These are phyloP conservation scores for Agrypnia vestita DNA, from an alignment of 1,140 invertebrate genomes.

Conservation along the genomic window DNA sequence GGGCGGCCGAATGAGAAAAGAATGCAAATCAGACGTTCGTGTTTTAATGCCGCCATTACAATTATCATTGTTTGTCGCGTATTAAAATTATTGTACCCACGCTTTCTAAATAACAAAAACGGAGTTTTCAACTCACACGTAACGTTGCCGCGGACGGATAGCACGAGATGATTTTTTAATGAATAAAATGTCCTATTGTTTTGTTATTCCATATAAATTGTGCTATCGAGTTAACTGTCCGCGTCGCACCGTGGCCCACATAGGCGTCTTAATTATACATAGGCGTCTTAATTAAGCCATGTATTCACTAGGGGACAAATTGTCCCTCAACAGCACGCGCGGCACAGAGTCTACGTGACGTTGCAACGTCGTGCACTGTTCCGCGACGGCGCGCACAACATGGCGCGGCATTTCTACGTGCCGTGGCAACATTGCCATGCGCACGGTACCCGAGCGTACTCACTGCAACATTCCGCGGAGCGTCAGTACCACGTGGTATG, in stretches of 20 bases:
- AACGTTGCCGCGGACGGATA: not conserved
- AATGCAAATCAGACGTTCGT: conserved; percentile 28
- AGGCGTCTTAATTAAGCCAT: too few relatives aligned
- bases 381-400: too few relatives aligned
- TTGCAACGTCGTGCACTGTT: too few relatives aligned
- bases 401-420: too few relatives aligned
- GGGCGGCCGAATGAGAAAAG: conserved; percentile 7
- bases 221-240: not conserved
- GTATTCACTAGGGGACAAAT: too few relatives aligned
- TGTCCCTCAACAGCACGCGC: too few relatives aligned
- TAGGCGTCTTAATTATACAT: conserved; percentile 9
- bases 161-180: conserved; percentile 26
- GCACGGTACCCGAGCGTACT: too few relatives aligned
- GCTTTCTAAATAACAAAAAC: conserved; percentile 40
- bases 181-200: conserved; percentile 19
- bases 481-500: too few relatives aligned
- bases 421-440: too few relatives aligned
- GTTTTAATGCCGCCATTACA: conserved; percentile 23
- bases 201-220: conserved; percentile 12
- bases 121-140: conserved; percentile 30
- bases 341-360: too few relatives aligned
- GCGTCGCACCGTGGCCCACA: not conserved
- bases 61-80: conserved; percentile 41
- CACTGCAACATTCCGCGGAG: too few relatives aligned
- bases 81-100: conserved; percentile 29